Evolutionary conservation across 2,888 invertebrate genomes (phyloP).

Genomic region (Axea sp.): DNA sequence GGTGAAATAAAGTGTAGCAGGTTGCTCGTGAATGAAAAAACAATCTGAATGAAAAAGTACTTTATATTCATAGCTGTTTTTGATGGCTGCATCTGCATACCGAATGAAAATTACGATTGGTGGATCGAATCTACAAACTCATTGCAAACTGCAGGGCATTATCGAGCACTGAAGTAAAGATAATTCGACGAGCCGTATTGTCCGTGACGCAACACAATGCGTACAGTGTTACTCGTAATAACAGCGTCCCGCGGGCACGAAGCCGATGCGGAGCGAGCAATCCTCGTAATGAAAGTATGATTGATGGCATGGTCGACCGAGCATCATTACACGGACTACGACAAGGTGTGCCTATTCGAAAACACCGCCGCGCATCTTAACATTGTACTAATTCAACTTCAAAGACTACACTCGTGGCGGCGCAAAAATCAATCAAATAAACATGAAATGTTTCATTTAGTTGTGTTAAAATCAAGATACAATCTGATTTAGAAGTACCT

Average conservation of each 20-base stretch:
- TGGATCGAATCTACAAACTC: conserved; percentile 51
- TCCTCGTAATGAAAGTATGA: conserved; percentile 79
- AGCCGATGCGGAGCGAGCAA: conserved; percentile 75
- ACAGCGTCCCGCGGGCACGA: conserved; percentile 73
- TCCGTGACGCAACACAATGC: conserved; percentile 61
- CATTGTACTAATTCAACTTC: conserved; percentile 36
- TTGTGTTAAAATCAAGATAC: too few relatives aligned
- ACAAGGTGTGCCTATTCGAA: conserved; percentile 50
- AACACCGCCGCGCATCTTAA: conserved; percentile 26
- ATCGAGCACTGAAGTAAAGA: conserved; percentile 52
- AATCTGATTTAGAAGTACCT: too few relatives aligned
- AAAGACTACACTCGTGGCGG: conserved; percentile 22
- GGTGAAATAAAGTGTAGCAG: background rate
- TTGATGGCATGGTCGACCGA: conserved; percentile 75
- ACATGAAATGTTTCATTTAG: too few relatives aligned
- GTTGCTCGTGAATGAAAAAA: conserved; percentile 4
- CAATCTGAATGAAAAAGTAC: conserved; percentile 4
- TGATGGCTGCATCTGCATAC: conserved; percentile 53
- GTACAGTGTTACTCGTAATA: conserved; percentile 68
- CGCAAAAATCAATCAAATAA: conserved; percentile 8
- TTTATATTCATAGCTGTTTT: conserved; percentile 43
- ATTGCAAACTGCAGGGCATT: conserved; percentile 55
- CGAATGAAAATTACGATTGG: conserved; percentile 56
- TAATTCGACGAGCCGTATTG: conserved; percentile 60
- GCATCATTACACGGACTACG: conserved; percentile 73